A percentile compares a stretch with the other conserved stretches of the same genome.
Evolutionary conservation across 2,113 vertebrate genomes (phyloP).

Genomic region (Garra rufa): DNA sequence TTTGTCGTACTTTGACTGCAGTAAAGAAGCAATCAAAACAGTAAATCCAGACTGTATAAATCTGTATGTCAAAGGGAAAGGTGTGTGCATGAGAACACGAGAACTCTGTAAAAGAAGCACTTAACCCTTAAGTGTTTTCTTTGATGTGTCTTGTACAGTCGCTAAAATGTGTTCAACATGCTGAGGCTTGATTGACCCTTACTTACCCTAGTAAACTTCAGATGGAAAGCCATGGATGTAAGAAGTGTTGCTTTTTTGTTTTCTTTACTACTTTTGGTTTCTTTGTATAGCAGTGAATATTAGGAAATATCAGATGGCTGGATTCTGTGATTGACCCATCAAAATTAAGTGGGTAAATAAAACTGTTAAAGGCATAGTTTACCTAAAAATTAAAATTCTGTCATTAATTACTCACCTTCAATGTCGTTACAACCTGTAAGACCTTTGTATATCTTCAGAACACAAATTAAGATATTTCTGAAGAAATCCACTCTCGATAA

Average conservation of each 20-base stretch:
- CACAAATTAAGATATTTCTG: too few relatives aligned
- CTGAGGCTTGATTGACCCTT: slow-evolving; percentile 30
- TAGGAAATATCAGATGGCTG: neutral
- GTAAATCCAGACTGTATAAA: neutral
- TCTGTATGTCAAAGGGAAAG: slow-evolving; percentile 4
- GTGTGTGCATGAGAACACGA: slow-evolving; percentile 14
- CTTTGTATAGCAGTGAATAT: neutral
- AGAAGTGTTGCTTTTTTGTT: neutral
- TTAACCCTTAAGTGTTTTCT: slow-evolving; percentile 20
- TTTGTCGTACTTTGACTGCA: slow-evolving; percentile 32
- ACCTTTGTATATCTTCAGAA: too few relatives aligned
- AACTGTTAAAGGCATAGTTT: neutral
- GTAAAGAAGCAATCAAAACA: neutral
- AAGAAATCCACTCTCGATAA: too few relatives aligned
- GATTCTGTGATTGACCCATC: neutral
- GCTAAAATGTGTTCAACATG: slow-evolving; percentile 36
- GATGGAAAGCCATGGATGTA: neutral
- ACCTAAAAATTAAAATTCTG: too few relatives aligned
- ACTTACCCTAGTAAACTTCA: neutral
- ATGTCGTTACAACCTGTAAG: too few relatives aligned
- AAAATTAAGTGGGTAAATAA: neutral
- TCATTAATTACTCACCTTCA: too few relatives aligned
- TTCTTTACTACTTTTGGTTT: too few relatives aligned
- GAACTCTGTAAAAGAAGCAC: slow-evolving; percentile 17
- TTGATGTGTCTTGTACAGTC: slow-evolving; percentile 8